A percentile compares a stretch with the other conserved stretches of the same genome.
Conservation (phyloP, 2,113 vertebrate species). For the Progne subis region DNA sequence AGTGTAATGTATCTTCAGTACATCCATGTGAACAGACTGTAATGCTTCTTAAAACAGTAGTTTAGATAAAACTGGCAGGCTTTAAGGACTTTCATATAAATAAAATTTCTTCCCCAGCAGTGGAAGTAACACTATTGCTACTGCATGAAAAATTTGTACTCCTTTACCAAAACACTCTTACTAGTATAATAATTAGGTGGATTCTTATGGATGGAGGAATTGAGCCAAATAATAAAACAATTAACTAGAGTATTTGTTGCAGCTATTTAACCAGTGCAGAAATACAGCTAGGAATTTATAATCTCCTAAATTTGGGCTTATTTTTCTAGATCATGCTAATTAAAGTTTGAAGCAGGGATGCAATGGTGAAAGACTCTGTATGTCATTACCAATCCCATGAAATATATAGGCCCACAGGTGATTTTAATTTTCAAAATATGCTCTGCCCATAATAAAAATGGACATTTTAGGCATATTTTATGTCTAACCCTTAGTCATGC, state of each 20-base stretch:
- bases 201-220: background rate
- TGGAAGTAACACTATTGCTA: background rate
- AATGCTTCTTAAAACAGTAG: background rate
- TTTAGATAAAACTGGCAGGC: background rate
- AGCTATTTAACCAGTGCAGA: background rate
- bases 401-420: background rate
- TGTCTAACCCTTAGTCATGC: background rate
- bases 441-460: background rate
- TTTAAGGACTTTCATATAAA: background rate
- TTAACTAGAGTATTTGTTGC: background rate
- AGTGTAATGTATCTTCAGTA: background rate
- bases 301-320: background rate
- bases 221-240: background rate
- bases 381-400: conserved; percentile 45
- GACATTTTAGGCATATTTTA: background rate
- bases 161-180: background rate
- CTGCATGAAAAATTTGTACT: background rate
- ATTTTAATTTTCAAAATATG: background rate
- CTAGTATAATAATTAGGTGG: background rate
- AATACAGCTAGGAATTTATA: background rate
- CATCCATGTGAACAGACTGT: background rate
- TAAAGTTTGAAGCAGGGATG: background rate
- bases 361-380: conserved; percentile 51
- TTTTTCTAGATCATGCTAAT: background rate
- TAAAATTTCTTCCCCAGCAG: background rate